Percentiles rank a stretch among this genome's conserved stretches.
These are phyloP conservation scores for Dendronephthya gigantea DNA, from an alignment of 64 coral and sea anemone genomes.

Conservation along the genomic window DNA sequence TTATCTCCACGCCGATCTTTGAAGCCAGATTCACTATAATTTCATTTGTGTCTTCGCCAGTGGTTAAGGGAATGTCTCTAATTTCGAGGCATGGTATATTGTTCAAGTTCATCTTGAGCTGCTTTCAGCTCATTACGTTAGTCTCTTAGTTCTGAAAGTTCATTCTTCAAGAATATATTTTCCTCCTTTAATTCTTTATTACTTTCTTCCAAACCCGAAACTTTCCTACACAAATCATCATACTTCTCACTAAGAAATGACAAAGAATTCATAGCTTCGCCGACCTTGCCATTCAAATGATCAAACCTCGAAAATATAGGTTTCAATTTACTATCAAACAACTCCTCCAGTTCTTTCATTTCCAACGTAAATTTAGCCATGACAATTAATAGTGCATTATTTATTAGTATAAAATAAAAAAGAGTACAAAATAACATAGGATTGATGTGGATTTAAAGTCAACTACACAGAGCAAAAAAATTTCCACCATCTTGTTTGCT, in stretches of 20 bases:
- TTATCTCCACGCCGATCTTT: neutral
- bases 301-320: too few relatives aligned
- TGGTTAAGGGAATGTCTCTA: neutral
- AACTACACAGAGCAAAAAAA: too few relatives aligned
- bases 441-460: too few relatives aligned
- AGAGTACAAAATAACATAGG: too few relatives aligned
- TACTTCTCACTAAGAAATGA: slow-evolving; percentile 4
- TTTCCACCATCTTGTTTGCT: too few relatives aligned
- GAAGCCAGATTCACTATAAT: neutral
- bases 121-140: neutral
- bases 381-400: too few relatives aligned
- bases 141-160: neutral
- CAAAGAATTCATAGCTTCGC: neutral
- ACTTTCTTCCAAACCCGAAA: neutral
- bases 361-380: too few relatives aligned
- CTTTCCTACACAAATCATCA: neutral
- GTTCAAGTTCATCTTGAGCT: slow-evolving; percentile 1
- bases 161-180: neutral
- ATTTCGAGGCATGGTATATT: slow-evolving; percentile 24
- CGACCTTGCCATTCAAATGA: too few relatives aligned
- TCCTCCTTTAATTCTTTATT: slow-evolving; percentile 17
- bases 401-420: too few relatives aligned
- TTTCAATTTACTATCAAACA: too few relatives aligned
- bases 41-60: slow-evolving; percentile 13
- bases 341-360: too few relatives aligned